phyloP scores from a whole-genome alignment of 2,888 invertebrate genomes.

The Drosophila suboccidentalis region DNA sequence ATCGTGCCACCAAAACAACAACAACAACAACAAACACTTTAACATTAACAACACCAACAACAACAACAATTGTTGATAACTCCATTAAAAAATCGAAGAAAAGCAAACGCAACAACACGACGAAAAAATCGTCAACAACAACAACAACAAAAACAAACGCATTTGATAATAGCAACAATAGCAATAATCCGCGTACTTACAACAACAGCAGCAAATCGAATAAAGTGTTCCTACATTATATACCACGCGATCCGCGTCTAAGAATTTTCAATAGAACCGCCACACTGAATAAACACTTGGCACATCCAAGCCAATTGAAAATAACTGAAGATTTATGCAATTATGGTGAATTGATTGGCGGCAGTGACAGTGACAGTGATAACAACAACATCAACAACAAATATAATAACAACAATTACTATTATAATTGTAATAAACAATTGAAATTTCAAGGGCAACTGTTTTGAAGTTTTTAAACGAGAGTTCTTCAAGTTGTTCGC shows the following conservation, averaged over 20 bases:
- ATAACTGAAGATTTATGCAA: slow-evolving; percentile 83
- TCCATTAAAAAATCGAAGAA: slow-evolving; percentile 43
- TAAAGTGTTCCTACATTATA: slow-evolving; percentile 85
- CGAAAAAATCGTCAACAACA: slow-evolving; percentile 24
- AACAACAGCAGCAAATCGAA: slow-evolving; percentile 84
- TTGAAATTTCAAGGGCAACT: slow-evolving; percentile 37
- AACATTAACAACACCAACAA: slow-evolving; percentile 27
- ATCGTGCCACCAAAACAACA: slow-evolving; percentile 66
- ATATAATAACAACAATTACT: slow-evolving; percentile 2
- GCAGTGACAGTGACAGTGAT: slow-evolving; percentile 43
- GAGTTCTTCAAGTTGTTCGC: slow-evolving; percentile 9
- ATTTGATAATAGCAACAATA: slow-evolving; percentile 66
- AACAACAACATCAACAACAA: not conserved
- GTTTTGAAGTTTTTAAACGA: slow-evolving; percentile 29
- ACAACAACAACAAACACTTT: slow-evolving; percentile 36
- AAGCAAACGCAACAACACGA: slow-evolving; percentile 43
- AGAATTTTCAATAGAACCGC: slow-evolving; percentile 78
- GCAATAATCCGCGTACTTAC: slow-evolving; percentile 82
- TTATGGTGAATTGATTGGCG: slow-evolving; percentile 85
- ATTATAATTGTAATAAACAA: slow-evolving; percentile 30
- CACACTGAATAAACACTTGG: slow-evolving; percentile 81
- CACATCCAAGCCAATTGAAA: slow-evolving; percentile 75
- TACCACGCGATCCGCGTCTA: slow-evolving; percentile 85
- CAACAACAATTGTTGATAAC: slow-evolving; percentile 35
- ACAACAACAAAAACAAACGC: slow-evolving; percentile 14